Base-by-base conservation (phyloP, 1,140 invertebrate species). In the Tetranychus cinnabarinus region DNA sequence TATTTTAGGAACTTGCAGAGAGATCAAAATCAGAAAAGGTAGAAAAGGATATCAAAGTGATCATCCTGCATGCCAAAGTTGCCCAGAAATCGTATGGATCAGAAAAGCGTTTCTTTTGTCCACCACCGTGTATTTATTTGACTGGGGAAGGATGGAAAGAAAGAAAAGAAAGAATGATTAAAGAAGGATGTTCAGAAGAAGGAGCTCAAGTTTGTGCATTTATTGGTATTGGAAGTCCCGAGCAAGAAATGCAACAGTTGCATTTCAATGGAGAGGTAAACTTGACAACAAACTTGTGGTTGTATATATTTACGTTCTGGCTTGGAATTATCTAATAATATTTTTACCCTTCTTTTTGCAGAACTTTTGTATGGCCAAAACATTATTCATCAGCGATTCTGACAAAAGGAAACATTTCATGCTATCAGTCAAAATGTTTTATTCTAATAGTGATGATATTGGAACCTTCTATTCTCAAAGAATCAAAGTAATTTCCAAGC, bases 81-180 rank as follows among this genome's bases (percentile, higher is more conserved):
- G 95, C 96, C 23, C 96, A 99, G 73, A 99, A 99, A 70, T 97
- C 93, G 0, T 99, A 99, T 72, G 96, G 96, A 57, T 98, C 97
- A 74, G 96, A 99, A 71, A 99, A 99, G 74, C 78, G 95, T 62
- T 98, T 99, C 75, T 98, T 99, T 75, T 98, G 95, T 71, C 96
- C 96, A 1, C 96, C 96, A 1, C 96, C 96, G 0, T 98, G 93
- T 73, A 96, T 99, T 66, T 99, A 99, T 74, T 75, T 99, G 48
- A 88, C 89, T 71, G 93, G 93, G 3, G 91, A 91, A 67, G 96
- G 95, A 3, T 99, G 96, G 96, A 79, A 89, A 66, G 78, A 87
- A 72, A 82, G 95, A 54, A 83, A 89, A 64, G 88, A 95, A 68
- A 83, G 88, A 68, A 84, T 95, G 81, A 72, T 88, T 60, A 77